Evolutionary conservation across 30 jellyfish, hydroid and myxozoan species (phyloP).

Genomic region (Sanderia malayensis): DNA sequence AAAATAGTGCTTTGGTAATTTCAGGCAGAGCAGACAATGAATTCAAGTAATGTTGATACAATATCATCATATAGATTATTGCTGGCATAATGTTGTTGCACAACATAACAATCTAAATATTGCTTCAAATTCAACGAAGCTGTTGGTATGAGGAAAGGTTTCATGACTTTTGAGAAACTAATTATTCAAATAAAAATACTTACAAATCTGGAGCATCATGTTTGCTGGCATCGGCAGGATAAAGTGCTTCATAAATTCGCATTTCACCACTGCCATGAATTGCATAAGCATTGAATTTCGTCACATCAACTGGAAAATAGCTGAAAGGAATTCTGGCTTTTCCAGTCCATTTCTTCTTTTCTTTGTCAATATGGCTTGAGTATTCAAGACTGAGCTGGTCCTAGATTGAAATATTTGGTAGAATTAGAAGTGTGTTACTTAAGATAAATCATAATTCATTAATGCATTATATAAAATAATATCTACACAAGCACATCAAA

Average conservation of each 20-base stretch:
- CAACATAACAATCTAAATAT: background rate
- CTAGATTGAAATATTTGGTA: constrained; percentile 30
- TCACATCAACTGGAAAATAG: constrained; percentile 73
- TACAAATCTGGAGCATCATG: constrained; percentile 89
- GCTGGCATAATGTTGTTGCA: background rate
- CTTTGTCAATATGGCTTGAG: constrained; percentile 54
- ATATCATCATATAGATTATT: background rate
- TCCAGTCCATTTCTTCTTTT: constrained; percentile 83
- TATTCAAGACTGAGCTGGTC: constrained; percentile 73
- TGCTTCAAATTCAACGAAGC: background rate
- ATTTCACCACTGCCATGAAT: constrained; percentile 79
- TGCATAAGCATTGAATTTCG: constrained; percentile 89
- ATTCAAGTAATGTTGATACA: background rate
- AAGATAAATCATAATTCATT: background rate
- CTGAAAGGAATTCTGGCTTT: constrained; percentile 67
- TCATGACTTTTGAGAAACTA: background rate
- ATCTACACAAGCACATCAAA: too few species aligned
- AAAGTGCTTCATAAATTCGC: constrained; percentile 82
- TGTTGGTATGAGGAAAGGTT: background rate
- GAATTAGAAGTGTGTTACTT: background rate
- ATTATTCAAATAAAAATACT: too few species aligned
- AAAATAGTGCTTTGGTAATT: too few species aligned
- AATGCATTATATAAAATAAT: too few species aligned
- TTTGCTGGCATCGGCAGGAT: constrained; percentile 70
- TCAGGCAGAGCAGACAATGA: too few species aligned